Conservation (phyloP, 2,113 vertebrate genomes). For the cat (Felis catus) region F.catus_Fca126_mat1.0 CM031428.1:16452501-16453000, state of each 20-base stretch:
- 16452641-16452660: constrained; percentile 38
- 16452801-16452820: not conserved
- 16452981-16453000: not conserved
- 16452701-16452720: constrained; percentile 14
- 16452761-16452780: not conserved
- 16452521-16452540: constrained; percentile 43
- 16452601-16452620: constrained; percentile 62
- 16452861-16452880: not conserved
- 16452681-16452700: constrained; percentile 52
- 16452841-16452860: not conserved
- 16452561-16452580: constrained; percentile 56
- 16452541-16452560: constrained; percentile 62
- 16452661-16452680: not conserved
- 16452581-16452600: constrained; percentile 53
- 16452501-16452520: constrained; percentile 5
- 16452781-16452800: not conserved
- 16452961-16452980: constrained; percentile 25
- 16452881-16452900: not conserved
- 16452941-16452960: not conserved
- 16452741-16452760: not conserved
- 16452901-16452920: not conserved
- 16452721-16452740: not conserved
- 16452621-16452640: constrained; percentile 54
- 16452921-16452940: not conserved
- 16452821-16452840: not conserved